Percentiles rank a stretch among this genome's conserved stretches.
These are phyloP conservation scores for Diabrotica virgifera DNA, from an alignment of 1,140 invertebrate species.

Conservation along the genomic window DNA sequence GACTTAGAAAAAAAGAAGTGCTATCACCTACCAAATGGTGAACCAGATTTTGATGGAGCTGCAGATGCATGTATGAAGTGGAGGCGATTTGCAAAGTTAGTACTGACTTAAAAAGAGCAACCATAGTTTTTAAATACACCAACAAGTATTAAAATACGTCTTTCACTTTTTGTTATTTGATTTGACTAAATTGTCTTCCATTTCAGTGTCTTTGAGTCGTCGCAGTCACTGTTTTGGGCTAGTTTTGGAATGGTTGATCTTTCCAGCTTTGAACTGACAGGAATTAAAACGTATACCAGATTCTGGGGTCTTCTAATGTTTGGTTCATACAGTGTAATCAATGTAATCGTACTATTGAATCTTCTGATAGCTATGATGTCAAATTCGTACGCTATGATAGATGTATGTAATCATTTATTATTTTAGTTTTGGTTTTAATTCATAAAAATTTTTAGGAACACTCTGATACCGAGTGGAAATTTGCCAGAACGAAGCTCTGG, in stretches of 20 bases:
- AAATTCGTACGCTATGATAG: constrained; percentile 80
- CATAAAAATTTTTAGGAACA: constrained; percentile 31
- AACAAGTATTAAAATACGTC: too few relatives aligned
- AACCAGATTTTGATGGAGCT: constrained; percentile 63
- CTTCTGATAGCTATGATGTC: constrained; percentile 90
- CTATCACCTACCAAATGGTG: constrained; percentile 57
- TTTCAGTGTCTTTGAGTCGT: constrained; percentile 82
- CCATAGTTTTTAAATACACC: too few relatives aligned
- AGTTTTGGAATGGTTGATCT: constrained; percentile 82
- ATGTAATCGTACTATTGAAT: constrained; percentile 81
- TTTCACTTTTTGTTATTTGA: too few relatives aligned
- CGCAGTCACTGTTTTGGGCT: constrained; percentile 88
- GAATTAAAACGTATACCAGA: constrained; percentile 74
- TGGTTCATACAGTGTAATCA: constrained; percentile 78
- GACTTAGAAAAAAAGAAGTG: constrained; percentile 76
- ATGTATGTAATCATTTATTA: constrained; percentile 46
- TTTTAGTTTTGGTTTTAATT: neutral
- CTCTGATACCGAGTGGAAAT: constrained; percentile 69
- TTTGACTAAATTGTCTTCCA: neutral
- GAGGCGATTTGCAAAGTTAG: constrained; percentile 65
- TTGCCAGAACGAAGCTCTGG: constrained; percentile 83
- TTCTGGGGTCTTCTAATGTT: constrained; percentile 82
- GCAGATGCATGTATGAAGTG: constrained; percentile 75
- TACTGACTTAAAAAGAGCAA: neutral
- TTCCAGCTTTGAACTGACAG: constrained; percentile 72